These are phyloP conservation scores for Empidonax alnorum DNA, from an alignment of 2,113 vertebrate genomes.

Conservation along the genomic window DNA sequence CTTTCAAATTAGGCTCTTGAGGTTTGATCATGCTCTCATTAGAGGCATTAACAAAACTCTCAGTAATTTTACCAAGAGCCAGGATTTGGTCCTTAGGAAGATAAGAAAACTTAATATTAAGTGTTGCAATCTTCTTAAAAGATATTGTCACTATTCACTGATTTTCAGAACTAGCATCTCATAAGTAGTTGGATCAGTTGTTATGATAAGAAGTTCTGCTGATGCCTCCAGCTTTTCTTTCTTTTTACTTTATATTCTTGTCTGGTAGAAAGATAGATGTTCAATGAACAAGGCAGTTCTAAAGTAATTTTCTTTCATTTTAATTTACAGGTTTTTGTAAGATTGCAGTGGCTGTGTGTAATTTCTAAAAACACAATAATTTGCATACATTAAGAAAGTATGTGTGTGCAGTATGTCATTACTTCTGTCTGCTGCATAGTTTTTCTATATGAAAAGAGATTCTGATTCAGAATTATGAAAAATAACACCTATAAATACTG, in stretches of 20 bases:
- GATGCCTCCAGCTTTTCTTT: not conserved
- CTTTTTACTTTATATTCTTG: constrained; percentile 21
- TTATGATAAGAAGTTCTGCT: constrained; percentile 27
- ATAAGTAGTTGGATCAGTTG: not conserved
- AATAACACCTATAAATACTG: not conserved
- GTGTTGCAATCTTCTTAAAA: constrained; percentile 2
- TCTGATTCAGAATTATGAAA: constrained; percentile 14
- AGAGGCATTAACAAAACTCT: not conserved
- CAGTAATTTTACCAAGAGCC: not conserved
- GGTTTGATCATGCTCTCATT: not conserved
- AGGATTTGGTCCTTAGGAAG: not conserved
- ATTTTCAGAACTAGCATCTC: constrained; percentile 30
- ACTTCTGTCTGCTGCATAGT: not conserved
- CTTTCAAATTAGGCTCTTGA: constrained; percentile 13
- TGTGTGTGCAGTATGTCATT: not conserved
- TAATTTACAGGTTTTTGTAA: constrained; percentile 41
- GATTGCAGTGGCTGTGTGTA: constrained; percentile 29
- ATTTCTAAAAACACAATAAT: constrained; percentile 33
- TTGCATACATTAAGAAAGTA: constrained; percentile 48
- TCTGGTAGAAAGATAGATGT: constrained; percentile 20
- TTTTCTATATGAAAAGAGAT: constrained; percentile 14
- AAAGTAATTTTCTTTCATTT: constrained; percentile 59
- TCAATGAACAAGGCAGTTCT: constrained; percentile 1
- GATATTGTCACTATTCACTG: not conserved
- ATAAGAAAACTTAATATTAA: constrained; percentile 23